These are phyloP conservation scores for Podarcis lilfordi DNA, from an alignment of 2,797 vertebrate species.

Conservation along the genomic window DNA sequence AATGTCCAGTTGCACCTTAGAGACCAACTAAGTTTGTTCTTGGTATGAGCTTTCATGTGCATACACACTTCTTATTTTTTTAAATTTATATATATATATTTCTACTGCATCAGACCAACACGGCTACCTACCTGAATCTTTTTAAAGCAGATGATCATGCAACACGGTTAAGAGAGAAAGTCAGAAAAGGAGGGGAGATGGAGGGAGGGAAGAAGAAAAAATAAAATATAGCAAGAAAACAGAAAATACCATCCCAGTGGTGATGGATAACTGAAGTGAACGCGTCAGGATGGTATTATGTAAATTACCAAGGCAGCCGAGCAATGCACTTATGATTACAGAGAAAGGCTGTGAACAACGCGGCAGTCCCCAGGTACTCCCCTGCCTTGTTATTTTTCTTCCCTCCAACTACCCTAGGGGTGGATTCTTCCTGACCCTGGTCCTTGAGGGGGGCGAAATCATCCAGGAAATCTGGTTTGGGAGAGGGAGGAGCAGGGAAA, in stretches of 20 bases:
- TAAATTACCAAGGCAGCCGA: constrained; percentile 92
- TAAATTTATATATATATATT: no score
- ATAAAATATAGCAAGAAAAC: constrained; percentile 86
- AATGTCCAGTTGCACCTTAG: no score
- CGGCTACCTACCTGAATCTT: no score
- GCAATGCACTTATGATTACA: constrained; percentile 93
- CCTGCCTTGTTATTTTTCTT: constrained; percentile 90
- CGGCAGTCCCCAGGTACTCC: constrained; percentile 84
- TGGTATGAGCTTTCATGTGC: no score
- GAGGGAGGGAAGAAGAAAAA: constrained; percentile 46
- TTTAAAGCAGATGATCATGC: constrained; percentile 79
- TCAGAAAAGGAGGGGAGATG: background rate
- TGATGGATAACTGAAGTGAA: constrained; percentile 93
- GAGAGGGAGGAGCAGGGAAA: constrained; percentile 43
- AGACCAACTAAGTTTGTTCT: no score
- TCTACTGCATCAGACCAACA: no score
- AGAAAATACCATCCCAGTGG: constrained; percentile 79
- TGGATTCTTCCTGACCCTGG: constrained; percentile 89
- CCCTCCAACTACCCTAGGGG: constrained; percentile 89
- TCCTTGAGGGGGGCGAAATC: constrained; percentile 72
- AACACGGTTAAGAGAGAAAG: constrained; percentile 22
- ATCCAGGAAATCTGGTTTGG: constrained; percentile 69
- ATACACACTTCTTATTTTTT: no score
- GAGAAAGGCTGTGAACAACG: constrained; percentile 85
- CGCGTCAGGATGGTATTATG: constrained; percentile 92